Conservation (phyloP, 2,113 vertebrate species). For the Notarius lentiginosus region DNA sequence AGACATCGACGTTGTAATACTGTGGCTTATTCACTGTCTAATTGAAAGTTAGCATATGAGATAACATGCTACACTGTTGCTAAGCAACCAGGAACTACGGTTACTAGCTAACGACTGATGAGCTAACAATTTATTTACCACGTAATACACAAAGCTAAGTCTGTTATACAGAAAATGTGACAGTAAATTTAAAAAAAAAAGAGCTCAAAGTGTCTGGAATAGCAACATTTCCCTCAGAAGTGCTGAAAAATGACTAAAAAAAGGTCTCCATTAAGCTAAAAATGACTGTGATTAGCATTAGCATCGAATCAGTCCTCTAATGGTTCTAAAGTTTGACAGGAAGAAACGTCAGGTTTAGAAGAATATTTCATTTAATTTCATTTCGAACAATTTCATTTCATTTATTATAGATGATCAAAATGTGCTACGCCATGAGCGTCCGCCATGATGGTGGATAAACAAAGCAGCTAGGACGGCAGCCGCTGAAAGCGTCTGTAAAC, state of each 20-base stretch:
- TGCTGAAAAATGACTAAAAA: background rate
- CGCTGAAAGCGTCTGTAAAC: too few species aligned
- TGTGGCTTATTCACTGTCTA: background rate
- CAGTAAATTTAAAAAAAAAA: background rate
- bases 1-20: background rate
- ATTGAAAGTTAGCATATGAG: background rate
- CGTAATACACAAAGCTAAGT: background rate
- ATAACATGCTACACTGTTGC: background rate
- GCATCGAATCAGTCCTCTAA: background rate
- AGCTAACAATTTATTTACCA: background rate
- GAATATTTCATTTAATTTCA: background rate
- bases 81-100: background rate
- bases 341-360: background rate
- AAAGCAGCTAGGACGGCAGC: too few species aligned
- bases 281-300: background rate
- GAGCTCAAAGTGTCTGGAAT: too few species aligned
- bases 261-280: background rate
- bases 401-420: too few species aligned
- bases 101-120: background rate
- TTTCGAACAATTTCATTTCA: too few species aligned
- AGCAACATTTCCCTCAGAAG: background rate
- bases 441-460: too few species aligned
- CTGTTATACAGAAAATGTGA: background rate
- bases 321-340: background rate
- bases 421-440: too few species aligned